Conservation (phyloP, 2,113 vertebrate species). For the Epinephelus fuscoguttatus region DNA sequence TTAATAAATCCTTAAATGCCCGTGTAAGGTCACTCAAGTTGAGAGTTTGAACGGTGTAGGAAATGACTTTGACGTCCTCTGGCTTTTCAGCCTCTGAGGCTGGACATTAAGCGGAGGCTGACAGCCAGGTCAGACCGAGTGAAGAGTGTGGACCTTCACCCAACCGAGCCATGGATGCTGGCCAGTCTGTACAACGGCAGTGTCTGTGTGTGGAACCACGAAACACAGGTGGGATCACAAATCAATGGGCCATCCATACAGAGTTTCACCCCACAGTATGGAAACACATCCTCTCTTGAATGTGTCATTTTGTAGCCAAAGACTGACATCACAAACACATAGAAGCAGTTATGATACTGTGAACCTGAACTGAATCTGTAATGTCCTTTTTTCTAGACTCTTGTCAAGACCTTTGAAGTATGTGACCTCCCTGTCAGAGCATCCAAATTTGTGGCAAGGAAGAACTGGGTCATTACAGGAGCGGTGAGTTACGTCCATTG, state of each 20-base stretch:
- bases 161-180: conserved; percentile 98
- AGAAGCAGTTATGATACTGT: background rate
- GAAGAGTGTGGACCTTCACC: conserved; percentile 98
- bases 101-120: conserved; percentile 97
- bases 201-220: conserved; percentile 99
- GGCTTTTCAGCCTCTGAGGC: conserved; percentile 91
- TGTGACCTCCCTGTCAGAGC: conserved; percentile 98
- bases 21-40: background rate
- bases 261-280: background rate
- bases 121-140: conserved; percentile 97
- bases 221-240: conserved; percentile 89
- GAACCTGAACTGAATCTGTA: background rate
- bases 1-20: background rate
- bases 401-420: conserved; percentile 99
- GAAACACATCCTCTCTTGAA: background rate
- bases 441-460: conserved; percentile 98
- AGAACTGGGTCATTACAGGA: conserved; percentile 99
- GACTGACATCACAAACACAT: background rate
- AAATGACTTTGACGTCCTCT: background rate
- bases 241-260: too few species aligned
- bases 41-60: background rate
- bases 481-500: conserved; percentile 87
- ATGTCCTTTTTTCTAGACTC: conserved; percentile 83
- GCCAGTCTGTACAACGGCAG: conserved; percentile 98
- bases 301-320: background rate